Conservation (phyloP, 53 echinoderm and acorn worm genomes). For the Echinometra lucunter region DNA sequence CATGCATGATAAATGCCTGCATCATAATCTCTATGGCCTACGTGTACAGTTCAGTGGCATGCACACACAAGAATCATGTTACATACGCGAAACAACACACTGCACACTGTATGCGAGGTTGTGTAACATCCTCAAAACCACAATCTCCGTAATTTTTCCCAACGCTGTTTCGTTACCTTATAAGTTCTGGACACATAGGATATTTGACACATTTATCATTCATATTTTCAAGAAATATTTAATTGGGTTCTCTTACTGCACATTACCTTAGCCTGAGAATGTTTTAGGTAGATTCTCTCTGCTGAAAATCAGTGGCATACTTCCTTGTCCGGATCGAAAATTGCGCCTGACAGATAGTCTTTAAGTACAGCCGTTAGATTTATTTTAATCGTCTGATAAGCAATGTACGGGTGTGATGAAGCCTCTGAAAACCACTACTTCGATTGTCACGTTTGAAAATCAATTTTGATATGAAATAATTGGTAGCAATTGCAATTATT, state of each 20-base stretch:
- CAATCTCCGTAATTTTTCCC: neutral
- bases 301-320: neutral
- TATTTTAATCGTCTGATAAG: neutral
- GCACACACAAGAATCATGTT: too few relatives aligned
- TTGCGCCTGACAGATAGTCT: slow-evolving; percentile 20
- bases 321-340: slow-evolving; percentile 35
- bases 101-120: slow-evolving; percentile 46
- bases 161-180: neutral
- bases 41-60: neutral
- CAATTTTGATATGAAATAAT: too few relatives aligned
- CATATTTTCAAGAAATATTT: neutral
- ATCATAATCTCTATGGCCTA: too few relatives aligned
- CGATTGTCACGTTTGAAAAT: too few relatives aligned
- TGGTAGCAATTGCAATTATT: too few relatives aligned
- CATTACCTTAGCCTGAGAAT: neutral
- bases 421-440: too few relatives aligned
- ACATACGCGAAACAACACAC: neutral
- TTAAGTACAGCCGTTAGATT: neutral
- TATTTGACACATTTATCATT: neutral
- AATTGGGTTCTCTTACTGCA: neutral
- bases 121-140: slow-evolving; percentile 43
- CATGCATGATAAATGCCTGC: too few relatives aligned
- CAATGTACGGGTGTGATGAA: too few relatives aligned
- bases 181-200: neutral
- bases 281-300: neutral